Conservation (phyloP, 2,797 vertebrate species). For the Macroramphosus scolopax region DNA sequence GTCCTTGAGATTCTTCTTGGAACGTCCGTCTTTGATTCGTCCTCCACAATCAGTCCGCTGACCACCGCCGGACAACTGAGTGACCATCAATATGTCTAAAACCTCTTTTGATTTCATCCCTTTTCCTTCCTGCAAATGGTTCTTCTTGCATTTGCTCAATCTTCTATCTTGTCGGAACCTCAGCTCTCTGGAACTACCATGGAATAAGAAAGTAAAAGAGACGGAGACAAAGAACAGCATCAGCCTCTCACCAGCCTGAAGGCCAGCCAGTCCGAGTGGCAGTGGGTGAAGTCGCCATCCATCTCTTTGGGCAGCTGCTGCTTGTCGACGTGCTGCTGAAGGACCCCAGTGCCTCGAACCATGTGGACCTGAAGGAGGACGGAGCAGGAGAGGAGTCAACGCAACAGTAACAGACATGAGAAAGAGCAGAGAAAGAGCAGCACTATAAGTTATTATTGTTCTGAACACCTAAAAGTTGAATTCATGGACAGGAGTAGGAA, state of each 20-base stretch:
- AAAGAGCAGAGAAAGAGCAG: too few species aligned
- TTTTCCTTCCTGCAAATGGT: too few species aligned
- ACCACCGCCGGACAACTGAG: slow-evolving; percentile 12
- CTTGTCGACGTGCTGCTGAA: slow-evolving; percentile 78
- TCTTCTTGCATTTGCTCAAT: too few species aligned
- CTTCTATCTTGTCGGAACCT: too few species aligned
- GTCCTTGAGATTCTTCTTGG: slow-evolving; percentile 21
- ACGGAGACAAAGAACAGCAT: not conserved
- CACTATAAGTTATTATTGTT: too few species aligned
- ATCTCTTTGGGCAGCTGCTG: slow-evolving; percentile 76
- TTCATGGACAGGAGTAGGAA: too few species aligned
- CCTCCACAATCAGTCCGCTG: slow-evolving; percentile 10
- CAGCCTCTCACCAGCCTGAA: slow-evolving; percentile 74
- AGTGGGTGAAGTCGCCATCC: slow-evolving; percentile 79
- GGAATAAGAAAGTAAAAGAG: not conserved
- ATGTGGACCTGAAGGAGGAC: slow-evolving; percentile 77
- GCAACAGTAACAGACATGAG: not conserved
- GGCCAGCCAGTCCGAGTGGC: slow-evolving; percentile 78
- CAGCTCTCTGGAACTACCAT: too few species aligned
- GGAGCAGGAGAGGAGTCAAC: not conserved
- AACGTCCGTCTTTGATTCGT: slow-evolving; percentile 8
- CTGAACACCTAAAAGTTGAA: too few species aligned
- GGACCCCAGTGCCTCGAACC: slow-evolving; percentile 71
- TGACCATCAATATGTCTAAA: too few species aligned
- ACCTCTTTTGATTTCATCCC: too few species aligned